Conservation (phyloP, 2,113 vertebrate genomes). For the Leptosomus discolor region DNA sequence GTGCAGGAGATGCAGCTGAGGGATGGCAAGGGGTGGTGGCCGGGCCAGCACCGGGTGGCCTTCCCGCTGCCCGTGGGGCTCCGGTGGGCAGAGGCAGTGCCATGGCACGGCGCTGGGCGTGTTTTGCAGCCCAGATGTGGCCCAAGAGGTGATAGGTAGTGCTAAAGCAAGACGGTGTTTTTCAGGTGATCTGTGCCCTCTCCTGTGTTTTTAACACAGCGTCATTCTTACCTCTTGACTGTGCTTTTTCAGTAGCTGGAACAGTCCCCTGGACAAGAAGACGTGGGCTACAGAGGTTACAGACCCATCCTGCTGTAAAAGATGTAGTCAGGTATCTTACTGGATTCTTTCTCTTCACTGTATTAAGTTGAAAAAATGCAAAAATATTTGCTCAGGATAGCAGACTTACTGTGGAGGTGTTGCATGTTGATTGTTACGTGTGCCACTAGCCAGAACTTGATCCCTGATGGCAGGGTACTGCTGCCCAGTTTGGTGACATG, state of each 20-base stretch:
- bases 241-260: background rate
- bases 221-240: background rate
- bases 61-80: background rate
- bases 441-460: background rate
- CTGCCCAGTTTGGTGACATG: background rate
- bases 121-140: background rate
- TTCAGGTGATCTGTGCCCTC: background rate
- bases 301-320: background rate
- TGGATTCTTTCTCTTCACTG: background rate
- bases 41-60: rapidly evolving
- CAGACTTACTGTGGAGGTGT: background rate
- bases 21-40: background rate
- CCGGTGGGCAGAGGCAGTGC: background rate
- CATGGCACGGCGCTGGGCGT: rapidly evolving
- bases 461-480: background rate
- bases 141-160: background rate
- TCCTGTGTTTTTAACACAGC: background rate
- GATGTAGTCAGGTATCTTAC: background rate
- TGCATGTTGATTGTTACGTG: background rate
- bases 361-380: background rate
- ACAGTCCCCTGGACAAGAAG: background rate
- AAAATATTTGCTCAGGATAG: background rate
- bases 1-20: conserved; percentile 14
- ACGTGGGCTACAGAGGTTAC: background rate
- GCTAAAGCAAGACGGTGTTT: background rate